Evolutionary conservation across 2,797 vertebrate species (phyloP), one percentile per base, ranked within the genome.

Genomic region (Sciaenops ocellatus): DNA sequence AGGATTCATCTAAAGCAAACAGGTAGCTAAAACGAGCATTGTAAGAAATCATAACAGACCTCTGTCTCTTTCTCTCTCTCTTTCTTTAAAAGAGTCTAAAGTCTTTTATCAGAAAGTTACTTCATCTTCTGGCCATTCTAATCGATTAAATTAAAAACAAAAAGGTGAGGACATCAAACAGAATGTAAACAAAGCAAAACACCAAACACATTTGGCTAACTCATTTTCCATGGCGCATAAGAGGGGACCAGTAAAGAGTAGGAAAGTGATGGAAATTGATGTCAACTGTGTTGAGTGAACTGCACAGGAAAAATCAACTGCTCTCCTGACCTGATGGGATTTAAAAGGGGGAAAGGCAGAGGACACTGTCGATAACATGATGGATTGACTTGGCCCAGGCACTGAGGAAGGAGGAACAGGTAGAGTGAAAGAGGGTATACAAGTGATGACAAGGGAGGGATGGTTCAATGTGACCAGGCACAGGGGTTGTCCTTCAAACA

Each of bases 401-500:
- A 91, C 80, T 85, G 79, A 90, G 80, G 88, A 84, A 68, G 24
- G 46, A 80, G 78, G 67, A 68, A 54, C 34, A 63, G 63, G 50
- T 16, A 15, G 67, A 50, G 46, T 6, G 22, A 76, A 75, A 38
- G 48, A 24, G 60, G 26, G 24, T 0, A 7, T 13, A 52, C 24
- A 17, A 13, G 22, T 30, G 68, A 54, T 8, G 0, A 61, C 11
- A 13, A 42, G 22, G 68, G 56, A 65, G 60, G 71, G 74, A 24
- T 5, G 76, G 78, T 72, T 89, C 65, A 64, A 69, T 61, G 38
- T 52, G 80, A 85, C 7, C 79, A 90, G 85, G 89, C 88, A 88
- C 79, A 47, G 82, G 88, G 79, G 51, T 61, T 64, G 60, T 80
- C 72, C 42, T 78, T 77, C 59, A 81, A 83, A 80, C 24, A 65